Base-by-base conservation (phyloP, 2,797 vertebrate species). In the Spatula versicolor region DNA sequence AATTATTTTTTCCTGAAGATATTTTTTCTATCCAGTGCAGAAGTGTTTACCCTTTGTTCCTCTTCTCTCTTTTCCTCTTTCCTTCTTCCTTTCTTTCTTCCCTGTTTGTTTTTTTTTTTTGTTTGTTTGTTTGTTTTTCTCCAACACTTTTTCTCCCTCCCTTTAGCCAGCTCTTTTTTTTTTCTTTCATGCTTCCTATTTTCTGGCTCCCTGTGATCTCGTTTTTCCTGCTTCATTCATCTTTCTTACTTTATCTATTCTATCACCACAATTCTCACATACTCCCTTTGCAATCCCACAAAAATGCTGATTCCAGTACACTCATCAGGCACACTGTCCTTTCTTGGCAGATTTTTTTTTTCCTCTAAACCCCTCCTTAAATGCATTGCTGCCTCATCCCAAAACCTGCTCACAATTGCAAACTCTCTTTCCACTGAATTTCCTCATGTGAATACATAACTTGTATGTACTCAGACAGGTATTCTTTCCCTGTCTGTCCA, bases 1-100 rank as follows among this genome's bases (percentile, higher is more conserved):
- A 88, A 78, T 83, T 92, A 67, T 26, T 79, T 86, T 89, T 78
- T 83, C 69, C 62, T 74, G 89, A 50, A 68, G 41, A 64, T 46
- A 2, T 16, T n/a, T 77, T 74, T 86, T 37, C 39, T 60, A n/a
- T 17, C 11, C 28, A 58, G 33, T 75, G 56, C 19, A 90, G 58
- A 60, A 77, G 9, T 58, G 54, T 19, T 33, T 88, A 35, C 1
- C 3, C 0, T 88, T 95, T 88, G 13, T 56, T 92, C 12, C 31
- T 69, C 46, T 77, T 66, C 71, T 79, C 78, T 74, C 17, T 72
- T 86, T 37, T 56, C 25, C 22, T 18, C 31, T 68, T 71, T 63
- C 14, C 8, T 73, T 86, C 56, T 31, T 45, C 17, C 14, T 84
- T 84, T 69, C n/a, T 73, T 9, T 15, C 26, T 58, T 74, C 8